Evolutionary conservation across 2,797 vertebrate genomes (phyloP).

Genomic region (Hephaestus fuliginosus): DNA sequence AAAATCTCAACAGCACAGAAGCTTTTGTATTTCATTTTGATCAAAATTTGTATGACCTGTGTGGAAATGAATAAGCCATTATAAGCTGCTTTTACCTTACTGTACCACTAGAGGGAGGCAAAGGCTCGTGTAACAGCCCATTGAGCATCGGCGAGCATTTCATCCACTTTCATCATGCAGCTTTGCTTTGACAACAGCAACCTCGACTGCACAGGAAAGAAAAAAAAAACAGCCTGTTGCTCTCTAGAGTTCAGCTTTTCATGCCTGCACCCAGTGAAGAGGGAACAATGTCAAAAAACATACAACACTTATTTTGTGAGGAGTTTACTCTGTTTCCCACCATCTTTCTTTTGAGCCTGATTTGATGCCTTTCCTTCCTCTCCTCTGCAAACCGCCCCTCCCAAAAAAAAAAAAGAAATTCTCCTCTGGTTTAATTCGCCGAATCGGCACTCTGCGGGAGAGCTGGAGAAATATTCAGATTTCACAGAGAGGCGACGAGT

Average conservation of each 20-base stretch:
- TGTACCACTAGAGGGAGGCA: conserved; percentile 66
- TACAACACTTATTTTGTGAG: conserved; percentile 11
- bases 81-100: not conserved
- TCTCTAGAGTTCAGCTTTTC: not conserved
- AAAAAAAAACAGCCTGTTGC: not conserved
- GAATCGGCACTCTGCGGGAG: conserved; percentile 34
- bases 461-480: conserved; percentile 46
- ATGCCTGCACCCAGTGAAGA: not conserved
- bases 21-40: not conserved
- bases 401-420: not conserved
- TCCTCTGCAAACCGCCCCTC: not conserved
- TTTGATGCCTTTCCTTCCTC: not conserved
- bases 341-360: conserved; percentile 22
- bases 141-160: conserved; percentile 23
- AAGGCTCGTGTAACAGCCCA: conserved; percentile 8
- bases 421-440: conserved; percentile 37
- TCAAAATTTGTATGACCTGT: not conserved
- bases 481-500: conserved; percentile 45
- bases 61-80: not conserved
- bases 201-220: not conserved
- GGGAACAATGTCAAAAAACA: conserved; percentile 17
- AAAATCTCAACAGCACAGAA: not conserved
- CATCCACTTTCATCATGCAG: conserved; percentile 55
- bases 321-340: not conserved
- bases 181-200: conserved; percentile 23